These are phyloP conservation scores for Zygothrica quintamaculata DNA, from an alignment of 2,888 invertebrate species.

Conservation along the genomic window DNA sequence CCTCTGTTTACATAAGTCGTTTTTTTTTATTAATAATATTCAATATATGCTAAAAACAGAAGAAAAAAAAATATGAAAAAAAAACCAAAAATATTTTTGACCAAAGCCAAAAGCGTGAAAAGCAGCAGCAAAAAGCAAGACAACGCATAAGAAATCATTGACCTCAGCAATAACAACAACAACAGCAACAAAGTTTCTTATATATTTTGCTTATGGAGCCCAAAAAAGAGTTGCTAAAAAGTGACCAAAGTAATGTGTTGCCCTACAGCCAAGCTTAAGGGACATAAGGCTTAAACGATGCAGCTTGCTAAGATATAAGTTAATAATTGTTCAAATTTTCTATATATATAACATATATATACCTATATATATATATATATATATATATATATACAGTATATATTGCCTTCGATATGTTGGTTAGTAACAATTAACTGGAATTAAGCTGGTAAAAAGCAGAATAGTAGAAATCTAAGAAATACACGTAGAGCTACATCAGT, in stretches of 20 bases:
- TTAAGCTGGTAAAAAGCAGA: background rate
- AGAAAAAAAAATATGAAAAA: constrained; percentile 27
- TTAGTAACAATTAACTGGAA: background rate
- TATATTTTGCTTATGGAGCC: constrained; percentile 69
- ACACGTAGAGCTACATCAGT: no score
- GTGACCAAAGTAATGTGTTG: constrained; percentile 30
- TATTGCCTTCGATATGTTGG: constrained; percentile 9
- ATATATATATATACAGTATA: background rate
- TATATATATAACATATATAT: no score
- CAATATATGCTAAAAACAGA: constrained; percentile 53
- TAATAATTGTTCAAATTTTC: no score
- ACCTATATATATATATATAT: no score
- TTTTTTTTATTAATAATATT: constrained; percentile 64
- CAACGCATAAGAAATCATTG: constrained; percentile 73
- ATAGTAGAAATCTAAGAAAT: constrained; percentile 1
- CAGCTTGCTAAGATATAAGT: no score
- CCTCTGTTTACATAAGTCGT: constrained; percentile 67
- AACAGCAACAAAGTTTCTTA: constrained; percentile 67
- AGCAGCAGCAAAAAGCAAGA: constrained; percentile 53
- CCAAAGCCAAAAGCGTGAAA: constrained; percentile 61
- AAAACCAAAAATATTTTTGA: constrained; percentile 29
- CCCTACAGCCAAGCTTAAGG: constrained; percentile 30
- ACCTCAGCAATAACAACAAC: constrained; percentile 68
- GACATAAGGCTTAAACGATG: constrained; percentile 8
- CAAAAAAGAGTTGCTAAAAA: constrained; percentile 41